Evolutionary conservation across 2,797 vertebrate species (phyloP), one percentile per base, ranked within the genome.

Genomic region (Molothrus aeneus): DNA sequence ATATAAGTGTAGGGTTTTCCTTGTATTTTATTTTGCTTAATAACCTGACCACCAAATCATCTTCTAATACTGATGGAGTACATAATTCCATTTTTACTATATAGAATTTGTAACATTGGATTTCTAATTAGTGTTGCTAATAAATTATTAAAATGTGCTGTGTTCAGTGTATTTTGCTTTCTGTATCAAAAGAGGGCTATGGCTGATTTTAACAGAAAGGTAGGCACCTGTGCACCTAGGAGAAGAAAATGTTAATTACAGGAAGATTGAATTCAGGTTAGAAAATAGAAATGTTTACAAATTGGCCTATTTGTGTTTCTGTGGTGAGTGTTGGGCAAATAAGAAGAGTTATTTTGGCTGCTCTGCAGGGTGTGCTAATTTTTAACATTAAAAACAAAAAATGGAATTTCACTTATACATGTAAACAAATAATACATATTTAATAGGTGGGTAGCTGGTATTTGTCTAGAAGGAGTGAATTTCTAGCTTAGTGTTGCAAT

Each of bases 331-430:
- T 94, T 84, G 74, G 68, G 86, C 79, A 89, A 87, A 86, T 77
- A 71, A 56, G 68, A 90, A 90, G 59, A 93, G 69, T 60, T 92
- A 78, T 85, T 97, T 93, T 78, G 68, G 66, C 73, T 88, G 75
- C 92, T 95, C 92, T 86, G 91, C 59, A 64, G 87, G 93, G 74
- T 80, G 19, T 89, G 88, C 59, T 80, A 19, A 86, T 96, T 97
- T 93, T 70, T 84, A 90, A 92, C 69, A 85, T 93, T 87, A 95
- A 94, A 95, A 96, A 91, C 89, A 92, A 93, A 83, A 96, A 96
- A 57, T 61, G 69, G 87, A 89, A 86, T 85, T 96, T 96, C 87
- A 74, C 20, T 50, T 92, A 72, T 50, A 64, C 66, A 31, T 85
- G 84, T 95, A 96, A 95, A 74, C 36, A 88, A 88, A 92, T 81